These are phyloP conservation scores for Lapara coniferarum DNA, from an alignment of 2,888 invertebrate species.

Conservation along the genomic window DNA sequence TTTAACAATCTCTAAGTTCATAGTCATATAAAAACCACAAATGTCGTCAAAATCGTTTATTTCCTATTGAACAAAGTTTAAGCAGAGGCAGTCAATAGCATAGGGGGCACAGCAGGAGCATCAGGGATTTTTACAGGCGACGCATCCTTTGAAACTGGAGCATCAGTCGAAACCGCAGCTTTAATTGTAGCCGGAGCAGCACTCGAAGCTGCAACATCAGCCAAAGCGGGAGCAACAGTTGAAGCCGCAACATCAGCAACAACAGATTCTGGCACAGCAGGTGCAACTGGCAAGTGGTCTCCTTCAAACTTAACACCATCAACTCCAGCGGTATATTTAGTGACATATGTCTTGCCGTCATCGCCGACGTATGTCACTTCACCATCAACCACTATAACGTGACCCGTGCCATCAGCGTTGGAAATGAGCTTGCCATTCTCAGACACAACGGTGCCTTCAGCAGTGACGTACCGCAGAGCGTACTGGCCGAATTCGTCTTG, in stretches of 20 bases:
- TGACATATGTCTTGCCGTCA: constrained; percentile 62
- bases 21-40: not conserved
- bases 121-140: not conserved
- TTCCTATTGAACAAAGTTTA: not conserved
- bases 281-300: constrained; percentile 50
- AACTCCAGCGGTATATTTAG: constrained; percentile 59
- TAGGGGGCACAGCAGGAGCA: not conserved
- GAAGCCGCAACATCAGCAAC: not conserved
- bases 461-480: constrained; percentile 59
- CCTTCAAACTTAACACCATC: constrained; percentile 57
- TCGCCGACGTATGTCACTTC: constrained; percentile 59
- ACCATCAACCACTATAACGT: constrained; percentile 59
- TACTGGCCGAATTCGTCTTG: constrained; percentile 61
- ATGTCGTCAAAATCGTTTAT: not conserved
- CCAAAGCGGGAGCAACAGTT: not conserved
- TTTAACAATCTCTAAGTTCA: not conserved
- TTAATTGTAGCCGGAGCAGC: not conserved
- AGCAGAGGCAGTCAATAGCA: not conserved
- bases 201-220: constrained; percentile 31
- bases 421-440: constrained; percentile 59
- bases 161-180: constrained; percentile 31
- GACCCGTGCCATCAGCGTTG: constrained; percentile 44
- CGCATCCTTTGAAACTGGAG: not conserved
- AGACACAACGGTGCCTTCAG: constrained; percentile 58
- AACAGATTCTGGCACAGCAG: not conserved